Percentiles rank a stretch among this genome's conserved stretches.
These are phyloP conservation scores for Aulostomus chinensis DNA, from an alignment of 2,797 vertebrate genomes.

Conservation along the genomic window DNA sequence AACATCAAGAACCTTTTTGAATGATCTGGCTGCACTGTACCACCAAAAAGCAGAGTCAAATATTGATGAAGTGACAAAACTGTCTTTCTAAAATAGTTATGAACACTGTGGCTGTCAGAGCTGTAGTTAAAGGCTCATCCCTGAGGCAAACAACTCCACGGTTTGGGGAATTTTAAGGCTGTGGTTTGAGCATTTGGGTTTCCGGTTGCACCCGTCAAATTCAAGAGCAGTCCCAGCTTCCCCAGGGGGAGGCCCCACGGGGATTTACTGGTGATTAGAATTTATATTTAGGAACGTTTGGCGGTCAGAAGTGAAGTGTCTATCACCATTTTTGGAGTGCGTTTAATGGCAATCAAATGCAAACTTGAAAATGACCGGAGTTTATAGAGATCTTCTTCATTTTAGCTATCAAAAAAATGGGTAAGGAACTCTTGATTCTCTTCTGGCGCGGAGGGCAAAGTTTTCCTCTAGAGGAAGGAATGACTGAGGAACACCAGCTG, in stretches of 20 bases:
- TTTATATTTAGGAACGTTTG: slow-evolving; percentile 55
- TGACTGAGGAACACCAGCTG: slow-evolving; percentile 13
- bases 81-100: slow-evolving; percentile 11
- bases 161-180: slow-evolving; percentile 51
- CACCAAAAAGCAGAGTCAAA: neutral
- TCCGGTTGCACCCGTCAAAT: slow-evolving; percentile 52
- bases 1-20: too few species aligned
- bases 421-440: slow-evolving; percentile 2
- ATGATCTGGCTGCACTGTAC: neutral
- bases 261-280: slow-evolving; percentile 47
- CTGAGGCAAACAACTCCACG: slow-evolving; percentile 37
- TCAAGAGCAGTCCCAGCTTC: slow-evolving; percentile 46
- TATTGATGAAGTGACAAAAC: neutral
- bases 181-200: slow-evolving; percentile 55
- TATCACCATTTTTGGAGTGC: slow-evolving; percentile 37
- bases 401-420: neutral
- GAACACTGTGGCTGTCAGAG: slow-evolving; percentile 30
- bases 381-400: slow-evolving; percentile 1
- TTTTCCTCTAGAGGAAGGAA: slow-evolving; percentile 3
- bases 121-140: slow-evolving; percentile 48
- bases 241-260: slow-evolving; percentile 45
- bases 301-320: slow-evolving; percentile 41
- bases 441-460: slow-evolving; percentile 2
- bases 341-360: slow-evolving; percentile 33
- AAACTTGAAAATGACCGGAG: slow-evolving; percentile 8